Evolutionary conservation across 1,140 invertebrate genomes (phyloP).

Genomic region (Ceratina japonica): DNA sequence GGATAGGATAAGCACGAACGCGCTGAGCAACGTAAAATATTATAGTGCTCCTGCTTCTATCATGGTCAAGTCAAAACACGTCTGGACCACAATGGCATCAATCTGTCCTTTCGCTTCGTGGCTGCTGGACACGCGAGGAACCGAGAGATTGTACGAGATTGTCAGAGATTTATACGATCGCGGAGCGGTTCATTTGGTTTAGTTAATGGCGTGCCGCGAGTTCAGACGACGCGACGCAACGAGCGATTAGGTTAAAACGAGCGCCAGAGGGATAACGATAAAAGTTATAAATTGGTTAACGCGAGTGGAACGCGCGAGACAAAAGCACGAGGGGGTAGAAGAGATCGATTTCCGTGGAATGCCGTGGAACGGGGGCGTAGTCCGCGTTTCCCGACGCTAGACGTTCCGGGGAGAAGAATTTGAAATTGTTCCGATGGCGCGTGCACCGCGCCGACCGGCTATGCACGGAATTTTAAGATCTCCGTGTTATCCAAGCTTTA

Average conservation of each 20-base stretch:
- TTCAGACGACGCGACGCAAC: conserved; percentile 55
- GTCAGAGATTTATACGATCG: conserved; percentile 3
- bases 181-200: conserved; percentile 17
- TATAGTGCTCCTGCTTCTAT: conserved; percentile 53
- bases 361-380: conserved; percentile 9
- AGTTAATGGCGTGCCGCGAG: conserved; percentile 33
- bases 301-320: conserved; percentile 20
- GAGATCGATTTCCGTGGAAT: conserved; percentile 56
- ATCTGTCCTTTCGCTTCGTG: neutral
- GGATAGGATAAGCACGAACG: neutral
- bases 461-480: conserved; percentile 59
- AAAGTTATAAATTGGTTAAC: conserved; percentile 38
- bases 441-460: conserved; percentile 37
- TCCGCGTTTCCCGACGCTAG: conserved; percentile 27
- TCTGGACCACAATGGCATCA: conserved; percentile 60
- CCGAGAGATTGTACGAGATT: neutral
- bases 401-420: conserved; percentile 51
- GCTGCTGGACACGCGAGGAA: neutral
- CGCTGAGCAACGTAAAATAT: conserved; percentile 51
- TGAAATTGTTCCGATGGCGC: conserved; percentile 53
- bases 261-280: conserved; percentile 11
- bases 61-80: conserved; percentile 65
- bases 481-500: conserved; percentile 31
- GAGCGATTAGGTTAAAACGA: conserved; percentile 34
- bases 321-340: neutral